These are phyloP conservation scores for Acyrthosiphon pisum DNA, from an alignment of 1,140 invertebrate species.

Conservation along the genomic window DNA sequence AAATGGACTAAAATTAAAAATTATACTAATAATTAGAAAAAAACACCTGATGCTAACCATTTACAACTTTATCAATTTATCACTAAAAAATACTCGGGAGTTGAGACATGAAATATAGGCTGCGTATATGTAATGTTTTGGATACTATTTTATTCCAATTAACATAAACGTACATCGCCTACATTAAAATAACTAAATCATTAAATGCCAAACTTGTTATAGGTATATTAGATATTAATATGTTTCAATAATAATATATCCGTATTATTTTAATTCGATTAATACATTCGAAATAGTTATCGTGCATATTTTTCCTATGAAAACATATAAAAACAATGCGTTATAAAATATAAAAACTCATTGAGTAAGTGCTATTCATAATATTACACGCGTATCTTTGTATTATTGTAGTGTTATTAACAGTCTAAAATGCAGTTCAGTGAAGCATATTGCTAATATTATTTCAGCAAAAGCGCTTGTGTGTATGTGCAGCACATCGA, in stretches of 20 bases:
- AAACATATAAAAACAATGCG: background rate
- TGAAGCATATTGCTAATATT: constrained; percentile 12
- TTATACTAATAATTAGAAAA: background rate
- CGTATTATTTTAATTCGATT: background rate
- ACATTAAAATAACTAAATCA: background rate
- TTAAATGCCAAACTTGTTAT: background rate
- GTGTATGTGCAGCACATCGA: background rate
- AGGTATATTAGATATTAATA: background rate
- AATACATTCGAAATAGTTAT: background rate
- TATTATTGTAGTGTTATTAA: constrained; percentile 13
- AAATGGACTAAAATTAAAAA: background rate
- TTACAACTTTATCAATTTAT: constrained; percentile 20
- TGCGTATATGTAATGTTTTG: background rate
- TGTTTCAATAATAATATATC: background rate
- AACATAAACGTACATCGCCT: background rate
- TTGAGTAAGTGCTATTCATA: background rate
- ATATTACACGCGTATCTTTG: background rate
- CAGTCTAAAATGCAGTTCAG: background rate
- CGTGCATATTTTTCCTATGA: background rate
- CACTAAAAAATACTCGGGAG: background rate
- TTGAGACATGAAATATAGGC: background rate
- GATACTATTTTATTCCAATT: background rate
- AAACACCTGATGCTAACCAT: constrained; percentile 6
- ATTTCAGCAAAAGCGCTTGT: constrained; percentile 1
- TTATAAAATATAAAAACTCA: background rate